A percentile compares a stretch with the other conserved stretches of the same genome.
These are phyloP conservation scores for Coregonus sp. DNA, from an alignment of 2,797 vertebrate genomes.

Conservation along the genomic window DNA sequence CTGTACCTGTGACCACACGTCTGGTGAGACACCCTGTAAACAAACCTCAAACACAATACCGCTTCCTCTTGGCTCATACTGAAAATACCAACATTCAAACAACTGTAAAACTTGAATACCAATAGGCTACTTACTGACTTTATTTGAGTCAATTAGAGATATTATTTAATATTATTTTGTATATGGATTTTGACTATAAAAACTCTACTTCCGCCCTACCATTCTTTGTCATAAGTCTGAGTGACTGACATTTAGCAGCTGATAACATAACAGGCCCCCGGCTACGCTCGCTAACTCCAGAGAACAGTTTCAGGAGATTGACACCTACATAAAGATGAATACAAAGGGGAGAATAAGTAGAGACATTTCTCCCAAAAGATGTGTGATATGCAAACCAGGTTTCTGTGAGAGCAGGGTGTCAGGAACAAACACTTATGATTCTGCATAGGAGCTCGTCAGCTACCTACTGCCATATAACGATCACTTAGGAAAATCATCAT, in stretches of 20 bases:
- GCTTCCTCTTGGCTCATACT: no score
- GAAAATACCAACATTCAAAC: no score
- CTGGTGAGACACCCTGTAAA: conserved; percentile 61
- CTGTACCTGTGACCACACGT: conserved; percentile 68
- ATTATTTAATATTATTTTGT: no score
- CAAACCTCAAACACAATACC: conserved; percentile 33
- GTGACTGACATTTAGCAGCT: conserved; percentile 18
- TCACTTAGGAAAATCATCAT: background rate
- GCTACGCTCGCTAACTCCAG: conserved; percentile 48
- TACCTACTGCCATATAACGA: background rate
- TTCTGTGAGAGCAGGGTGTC: conserved; percentile 57
- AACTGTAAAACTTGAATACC: no score
- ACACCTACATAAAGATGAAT: conserved; percentile 71
- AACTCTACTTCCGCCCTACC: background rate
- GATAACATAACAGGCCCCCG: conserved; percentile 57
- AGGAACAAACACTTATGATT: conserved; percentile 30
- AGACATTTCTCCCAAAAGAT: conserved; percentile 64
- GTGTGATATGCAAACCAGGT: conserved; percentile 50
- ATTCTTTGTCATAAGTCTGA: background rate
- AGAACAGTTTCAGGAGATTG: conserved; percentile 60
- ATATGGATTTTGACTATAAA: no score
- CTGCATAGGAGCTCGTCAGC: no score
- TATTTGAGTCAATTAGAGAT: no score
- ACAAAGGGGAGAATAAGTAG: conserved; percentile 59
- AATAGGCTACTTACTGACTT: no score